Evolutionary conservation across 2,113 vertebrate genomes (phyloP), one percentile per base, ranked within the genome.

Genomic region (Plestiodon gilberti): DNA sequence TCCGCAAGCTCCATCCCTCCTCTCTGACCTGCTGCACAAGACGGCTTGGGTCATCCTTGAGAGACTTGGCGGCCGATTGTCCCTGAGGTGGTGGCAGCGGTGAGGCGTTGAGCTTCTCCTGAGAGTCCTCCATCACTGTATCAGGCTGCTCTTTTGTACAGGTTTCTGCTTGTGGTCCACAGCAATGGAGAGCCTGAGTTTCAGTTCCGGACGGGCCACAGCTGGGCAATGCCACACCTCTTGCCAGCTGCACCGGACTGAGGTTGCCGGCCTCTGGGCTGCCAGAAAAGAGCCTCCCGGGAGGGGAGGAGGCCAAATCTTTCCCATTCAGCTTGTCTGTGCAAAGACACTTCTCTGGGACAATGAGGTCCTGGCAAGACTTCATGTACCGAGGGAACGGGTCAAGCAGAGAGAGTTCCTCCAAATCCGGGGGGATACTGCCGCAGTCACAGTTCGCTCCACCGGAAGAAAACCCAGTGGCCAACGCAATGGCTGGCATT

Each of bases 1-100:
- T 98, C 73, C 97, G 97, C 5, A 96, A 88, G 74, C 95, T 98
- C 99, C 99, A 99, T 90, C 99, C 99, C 87, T 99, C 98, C 81
- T 98, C 98, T 13, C 97, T 96, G 79, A 99, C 97, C 92, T 98
- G 98, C 81, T 98, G 98, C 4, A 96, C 95, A 4, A 97, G 95
- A 88, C 75, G 96, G 89, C 95, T 93, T 18, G 97, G 94, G 78
- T 94, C 93, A 2, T 97, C 96, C 92, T 93, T 96, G 38, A 90
- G 92, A 76, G 94, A 94, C 70, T 95, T 97, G 85, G 93, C 40
- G 77, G 81, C 89, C 83, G 89, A 90, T 89, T 93, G 96, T 92
- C 95, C 96, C 94, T 96, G 96, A 95, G 93, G 81, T 43, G 88
- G 91, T 81, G 95, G 95, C 0, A 55, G 82, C n/a, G 91, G 95